A percentile compares a stretch with the other conserved stretches of the same genome.
Evolutionary conservation across 2,888 invertebrate species (phyloP).

Genomic region (Caenorhabditis macrosperma): DNA sequence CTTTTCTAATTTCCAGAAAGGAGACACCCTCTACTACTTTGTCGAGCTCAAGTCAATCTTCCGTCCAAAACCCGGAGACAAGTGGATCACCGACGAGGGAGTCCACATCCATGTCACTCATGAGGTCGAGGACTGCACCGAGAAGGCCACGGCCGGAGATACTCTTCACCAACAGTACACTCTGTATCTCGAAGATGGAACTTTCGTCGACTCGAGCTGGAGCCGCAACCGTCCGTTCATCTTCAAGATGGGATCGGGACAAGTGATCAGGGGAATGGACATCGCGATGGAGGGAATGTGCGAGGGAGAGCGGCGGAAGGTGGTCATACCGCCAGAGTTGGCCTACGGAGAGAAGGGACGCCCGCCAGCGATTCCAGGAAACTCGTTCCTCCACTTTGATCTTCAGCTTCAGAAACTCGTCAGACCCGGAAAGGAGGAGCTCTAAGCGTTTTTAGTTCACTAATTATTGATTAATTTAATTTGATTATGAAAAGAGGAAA

Average conservation of each 20-base stretch:
- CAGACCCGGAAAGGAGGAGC: constrained; percentile 70
- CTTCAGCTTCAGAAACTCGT: constrained; percentile 74
- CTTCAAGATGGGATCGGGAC: constrained; percentile 74
- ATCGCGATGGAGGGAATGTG: constrained; percentile 79
- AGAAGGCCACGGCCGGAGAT: constrained; percentile 72
- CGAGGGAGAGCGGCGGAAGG: constrained; percentile 76
- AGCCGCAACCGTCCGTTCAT: constrained; percentile 77
- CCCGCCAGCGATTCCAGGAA: constrained; percentile 74
- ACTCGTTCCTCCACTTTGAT: constrained; percentile 78
- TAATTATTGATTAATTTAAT: not conserved
- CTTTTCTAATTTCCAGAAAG: constrained; percentile 54
- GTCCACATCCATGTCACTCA: constrained; percentile 77
- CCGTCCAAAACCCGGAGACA: constrained; percentile 78
- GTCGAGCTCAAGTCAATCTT: constrained; percentile 79
- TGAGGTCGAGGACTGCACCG: constrained; percentile 73
- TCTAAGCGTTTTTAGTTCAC: constrained; percentile 61
- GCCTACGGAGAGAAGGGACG: constrained; percentile 78
- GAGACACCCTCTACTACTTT: constrained; percentile 78
- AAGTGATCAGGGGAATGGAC: constrained; percentile 77
- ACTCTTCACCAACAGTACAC: constrained; percentile 79
- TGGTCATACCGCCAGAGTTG: constrained; percentile 77
- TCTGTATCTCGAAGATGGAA: constrained; percentile 77
- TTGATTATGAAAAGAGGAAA: too few relatives aligned
- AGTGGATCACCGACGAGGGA: constrained; percentile 78
- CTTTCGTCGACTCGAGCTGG: constrained; percentile 77